Conservation (phyloP, 1,140 invertebrate genomes). For the Melipona quadrifasciata region DNA sequence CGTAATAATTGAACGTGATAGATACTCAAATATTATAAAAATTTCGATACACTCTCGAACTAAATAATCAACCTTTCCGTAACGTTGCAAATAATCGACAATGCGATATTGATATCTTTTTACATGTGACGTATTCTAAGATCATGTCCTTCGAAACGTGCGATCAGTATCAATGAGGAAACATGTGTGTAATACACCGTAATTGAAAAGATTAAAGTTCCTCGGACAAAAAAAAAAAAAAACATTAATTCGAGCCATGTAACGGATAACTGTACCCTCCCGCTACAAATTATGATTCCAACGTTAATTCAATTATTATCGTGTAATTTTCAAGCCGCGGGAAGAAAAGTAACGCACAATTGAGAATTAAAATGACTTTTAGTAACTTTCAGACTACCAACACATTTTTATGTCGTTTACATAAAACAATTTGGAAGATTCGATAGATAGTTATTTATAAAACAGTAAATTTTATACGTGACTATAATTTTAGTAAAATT, state of each 20-base stretch:
- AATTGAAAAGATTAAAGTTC: neutral
- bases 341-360: neutral
- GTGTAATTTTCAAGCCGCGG: neutral
- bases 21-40: neutral
- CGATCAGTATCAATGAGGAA: neutral
- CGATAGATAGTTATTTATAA: no score
- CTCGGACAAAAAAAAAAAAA: neutral
- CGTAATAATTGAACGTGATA: neutral
- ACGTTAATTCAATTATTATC: neutral
- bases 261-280: neutral
- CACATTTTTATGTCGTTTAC: no score
- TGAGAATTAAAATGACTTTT: neutral
- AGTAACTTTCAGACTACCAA: no score
- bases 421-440: no score
- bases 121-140: neutral
- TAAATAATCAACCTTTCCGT: neutral
- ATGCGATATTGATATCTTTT: neutral
- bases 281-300: neutral
- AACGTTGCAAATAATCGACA: neutral
- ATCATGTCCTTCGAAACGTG: neutral
- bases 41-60: neutral
- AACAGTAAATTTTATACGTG: no score
- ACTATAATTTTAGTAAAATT: no score
- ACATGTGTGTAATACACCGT: neutral
- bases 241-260: neutral